phyloP scores from a whole-genome alignment of 2,797 vertebrate genomes.

The Poecilia wingei region DNA sequence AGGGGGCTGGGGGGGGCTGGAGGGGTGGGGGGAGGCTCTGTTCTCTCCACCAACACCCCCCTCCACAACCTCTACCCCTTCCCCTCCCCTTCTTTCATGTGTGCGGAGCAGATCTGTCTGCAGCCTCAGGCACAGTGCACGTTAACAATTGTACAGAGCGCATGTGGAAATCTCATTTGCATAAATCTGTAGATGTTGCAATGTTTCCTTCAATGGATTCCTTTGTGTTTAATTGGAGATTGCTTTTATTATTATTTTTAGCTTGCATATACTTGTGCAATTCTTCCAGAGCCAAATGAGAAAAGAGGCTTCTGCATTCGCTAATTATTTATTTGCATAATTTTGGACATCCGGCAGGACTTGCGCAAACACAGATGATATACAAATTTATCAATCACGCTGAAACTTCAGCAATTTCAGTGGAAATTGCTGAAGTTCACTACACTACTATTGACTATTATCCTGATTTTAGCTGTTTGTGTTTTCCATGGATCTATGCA shows the following conservation, averaged over 20 bases:
- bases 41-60: slow-evolving; percentile 9
- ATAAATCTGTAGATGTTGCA: slow-evolving; percentile 80
- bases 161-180: slow-evolving; percentile 80
- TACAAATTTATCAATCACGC: not conserved
- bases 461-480: not conserved
- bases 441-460: not conserved
- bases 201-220: slow-evolving; percentile 77
- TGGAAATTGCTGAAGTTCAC: not conserved
- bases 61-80: not conserved
- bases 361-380: not conserved
- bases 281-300: slow-evolving; percentile 31
- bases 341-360: slow-evolving; percentile 24
- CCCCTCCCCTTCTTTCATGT: slow-evolving; percentile 65
- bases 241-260: slow-evolving; percentile 27
- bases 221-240: slow-evolving; percentile 79
- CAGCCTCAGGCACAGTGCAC: slow-evolving; percentile 81
- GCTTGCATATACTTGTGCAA: slow-evolving; percentile 25
- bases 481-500: slow-evolving; percentile 15
- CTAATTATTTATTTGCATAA: slow-evolving; percentile 43
- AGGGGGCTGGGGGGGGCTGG: slow-evolving; percentile 25
- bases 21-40: slow-evolving; percentile 31
- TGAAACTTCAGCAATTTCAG: not conserved
- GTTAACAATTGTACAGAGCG: slow-evolving; percentile 84
- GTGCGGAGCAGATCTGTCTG: slow-evolving; percentile 79
- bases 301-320: slow-evolving; percentile 18